These are phyloP conservation scores for Tenthredo notha DNA, from an alignment of 2,888 invertebrate genomes.

Conservation along the genomic window DNA sequence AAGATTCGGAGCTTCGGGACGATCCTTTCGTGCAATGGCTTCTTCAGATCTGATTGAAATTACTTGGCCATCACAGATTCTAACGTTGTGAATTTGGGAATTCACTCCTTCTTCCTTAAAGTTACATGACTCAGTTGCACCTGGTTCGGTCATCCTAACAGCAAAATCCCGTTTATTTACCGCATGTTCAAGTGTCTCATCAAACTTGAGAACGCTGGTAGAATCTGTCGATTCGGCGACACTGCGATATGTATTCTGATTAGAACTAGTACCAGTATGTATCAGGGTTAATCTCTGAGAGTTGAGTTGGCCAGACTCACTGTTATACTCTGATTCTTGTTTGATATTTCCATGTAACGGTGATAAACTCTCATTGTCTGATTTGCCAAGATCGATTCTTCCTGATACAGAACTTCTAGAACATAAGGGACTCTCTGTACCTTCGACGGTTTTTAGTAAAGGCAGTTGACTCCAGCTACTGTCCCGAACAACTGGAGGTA, in stretches of 20 bases:
- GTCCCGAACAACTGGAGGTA: not conserved
- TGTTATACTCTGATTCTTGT: not conserved
- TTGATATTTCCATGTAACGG: not conserved
- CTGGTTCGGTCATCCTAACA: not conserved
- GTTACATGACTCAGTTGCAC: not conserved
- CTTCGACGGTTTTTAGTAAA: not conserved
- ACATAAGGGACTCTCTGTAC: not conserved
- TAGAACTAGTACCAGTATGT: conserved; percentile 3
- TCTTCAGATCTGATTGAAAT: not conserved
- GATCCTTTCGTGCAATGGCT: not conserved
- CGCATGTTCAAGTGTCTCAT: not conserved
- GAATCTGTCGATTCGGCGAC: not conserved
- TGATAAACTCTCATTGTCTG: not conserved
- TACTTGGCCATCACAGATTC: not conserved
- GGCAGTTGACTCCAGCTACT: not conserved
- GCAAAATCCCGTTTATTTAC: not conserved
- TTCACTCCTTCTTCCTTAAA: not conserved
- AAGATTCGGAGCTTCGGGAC: not conserved
- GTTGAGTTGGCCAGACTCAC: not conserved
- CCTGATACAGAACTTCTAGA: not conserved
- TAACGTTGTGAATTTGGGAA: not conserved
- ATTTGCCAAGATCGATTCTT: not conserved
- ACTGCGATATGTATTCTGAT: conserved; percentile 15
- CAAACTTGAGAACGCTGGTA: not conserved
- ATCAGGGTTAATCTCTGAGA: conserved; percentile 16